Evolutionary conservation across 2,888 invertebrate species (phyloP).

Genomic region (Drosophila acutilabella): DNA sequence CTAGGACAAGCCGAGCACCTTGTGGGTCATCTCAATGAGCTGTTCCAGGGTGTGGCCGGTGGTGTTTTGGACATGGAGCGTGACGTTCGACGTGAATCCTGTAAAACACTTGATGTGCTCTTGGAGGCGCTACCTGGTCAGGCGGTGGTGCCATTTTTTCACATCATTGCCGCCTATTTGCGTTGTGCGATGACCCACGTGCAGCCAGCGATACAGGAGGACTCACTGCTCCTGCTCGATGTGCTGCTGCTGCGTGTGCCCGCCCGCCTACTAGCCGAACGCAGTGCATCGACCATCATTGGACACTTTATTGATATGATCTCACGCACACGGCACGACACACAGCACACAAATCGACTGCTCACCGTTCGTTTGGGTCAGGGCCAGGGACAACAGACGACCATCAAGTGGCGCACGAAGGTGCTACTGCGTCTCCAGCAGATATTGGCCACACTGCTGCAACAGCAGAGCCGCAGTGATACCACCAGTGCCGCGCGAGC

Average conservation of each 20-base stretch:
- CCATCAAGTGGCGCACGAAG: slow-evolving; percentile 91
- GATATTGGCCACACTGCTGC: slow-evolving; percentile 85
- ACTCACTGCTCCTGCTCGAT: slow-evolving; percentile 92
- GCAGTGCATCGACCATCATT: slow-evolving; percentile 89
- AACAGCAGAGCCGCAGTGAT: slow-evolving; percentile 49
- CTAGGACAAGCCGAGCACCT: slow-evolving; percentile 86
- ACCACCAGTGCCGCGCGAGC: neutral
- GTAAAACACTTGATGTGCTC: slow-evolving; percentile 85
- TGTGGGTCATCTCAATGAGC: slow-evolving; percentile 84
- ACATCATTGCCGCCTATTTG: slow-evolving; percentile 91
- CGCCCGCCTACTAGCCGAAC: slow-evolving; percentile 87
- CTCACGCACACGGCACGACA: slow-evolving; percentile 89
- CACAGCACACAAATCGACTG: slow-evolving; percentile 88
- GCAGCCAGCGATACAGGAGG: slow-evolving; percentile 91
- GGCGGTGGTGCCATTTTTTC: slow-evolving; percentile 88
- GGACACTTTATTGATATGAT: slow-evolving; percentile 94
- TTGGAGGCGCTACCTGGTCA: slow-evolving; percentile 65
- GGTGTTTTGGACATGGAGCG: slow-evolving; percentile 91
- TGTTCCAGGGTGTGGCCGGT: slow-evolving; percentile 89
- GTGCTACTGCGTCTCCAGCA: slow-evolving; percentile 90
- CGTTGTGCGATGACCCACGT: slow-evolving; percentile 97
- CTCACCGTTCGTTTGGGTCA: slow-evolving; percentile 89
- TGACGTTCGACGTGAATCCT: slow-evolving; percentile 85
- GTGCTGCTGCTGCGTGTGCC: slow-evolving; percentile 90
- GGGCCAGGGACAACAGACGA: slow-evolving; percentile 88